Conservation (phyloP, 30 jellyfish, hydroid and myxozoan genomes). For the Turritopsis dohrnii region DNA sequence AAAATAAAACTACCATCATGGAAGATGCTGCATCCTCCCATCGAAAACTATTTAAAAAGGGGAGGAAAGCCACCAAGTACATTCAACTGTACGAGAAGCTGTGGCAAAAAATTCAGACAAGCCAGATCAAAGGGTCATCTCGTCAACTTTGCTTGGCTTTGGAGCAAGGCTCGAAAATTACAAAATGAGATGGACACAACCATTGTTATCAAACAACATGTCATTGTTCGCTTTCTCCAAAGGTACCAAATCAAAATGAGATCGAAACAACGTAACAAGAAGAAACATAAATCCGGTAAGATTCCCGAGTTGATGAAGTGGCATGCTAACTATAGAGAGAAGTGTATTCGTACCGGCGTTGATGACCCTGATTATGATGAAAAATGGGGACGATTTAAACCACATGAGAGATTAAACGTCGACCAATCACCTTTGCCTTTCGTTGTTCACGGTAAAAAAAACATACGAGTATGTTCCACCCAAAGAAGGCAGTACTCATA, state of each 20-base stretch:
- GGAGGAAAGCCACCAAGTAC: constrained; percentile 40
- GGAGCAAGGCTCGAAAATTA: constrained; percentile 57
- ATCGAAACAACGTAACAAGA: constrained; percentile 37
- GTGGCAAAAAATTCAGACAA: no score
- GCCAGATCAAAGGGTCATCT: constrained; percentile 39
- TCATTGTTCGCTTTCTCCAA: constrained; percentile 30
- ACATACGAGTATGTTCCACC: constrained; percentile 15
- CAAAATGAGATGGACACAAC: constrained; percentile 27
- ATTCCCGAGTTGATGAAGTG: constrained; percentile 23
- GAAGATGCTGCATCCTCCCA: constrained; percentile 31
- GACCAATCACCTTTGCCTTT: constrained; percentile 48
- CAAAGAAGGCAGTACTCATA: constrained; percentile 13
- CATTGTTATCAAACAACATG: constrained; percentile 36
- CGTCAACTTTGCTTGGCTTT: constrained; percentile 45
- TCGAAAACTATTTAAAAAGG: constrained; percentile 13
- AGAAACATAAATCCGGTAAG: constrained; percentile 37
- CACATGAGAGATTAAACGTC: constrained; percentile 34
- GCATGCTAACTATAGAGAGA: constrained; percentile 35
- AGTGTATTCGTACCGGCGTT: constrained; percentile 22
- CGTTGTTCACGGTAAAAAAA: constrained; percentile 19
- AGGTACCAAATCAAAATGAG: constrained; percentile 20
- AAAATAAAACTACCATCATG: not conserved
- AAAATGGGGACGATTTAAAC: constrained; percentile 39
- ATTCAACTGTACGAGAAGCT: no score
- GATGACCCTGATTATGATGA: constrained; percentile 14